Evolutionary conservation across 2,888 invertebrate species (phyloP).

Genomic region (Rhagophthalmus giganteus): DNA sequence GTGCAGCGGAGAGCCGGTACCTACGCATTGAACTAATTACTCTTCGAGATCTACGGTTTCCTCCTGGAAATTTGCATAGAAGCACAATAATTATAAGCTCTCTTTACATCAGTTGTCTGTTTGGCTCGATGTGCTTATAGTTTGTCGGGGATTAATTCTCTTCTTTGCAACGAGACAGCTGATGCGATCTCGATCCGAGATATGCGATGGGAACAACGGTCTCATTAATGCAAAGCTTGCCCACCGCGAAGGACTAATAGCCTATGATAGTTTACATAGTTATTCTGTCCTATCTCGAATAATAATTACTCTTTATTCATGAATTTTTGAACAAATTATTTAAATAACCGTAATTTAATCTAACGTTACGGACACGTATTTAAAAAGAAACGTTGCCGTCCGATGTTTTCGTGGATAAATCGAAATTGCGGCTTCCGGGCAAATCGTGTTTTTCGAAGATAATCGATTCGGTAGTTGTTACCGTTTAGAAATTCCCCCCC

Average conservation of each 20-base stretch:
- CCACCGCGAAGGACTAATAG: conserved; percentile 40
- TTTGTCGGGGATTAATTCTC: conserved; percentile 44
- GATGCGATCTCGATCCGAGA: conserved; percentile 49
- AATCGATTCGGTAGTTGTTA: no score
- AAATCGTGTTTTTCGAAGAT: no score
- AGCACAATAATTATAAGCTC: conserved; percentile 20
- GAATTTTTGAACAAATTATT: conserved; percentile 22
- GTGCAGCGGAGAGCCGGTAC: no score
- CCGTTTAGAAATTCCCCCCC: no score
- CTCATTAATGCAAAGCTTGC: conserved; percentile 49
- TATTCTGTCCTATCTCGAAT: conserved; percentile 17
- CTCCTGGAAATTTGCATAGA: conserved; percentile 15
- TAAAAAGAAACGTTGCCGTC: no score
- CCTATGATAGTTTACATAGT: conserved; percentile 28
- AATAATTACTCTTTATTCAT: conserved; percentile 19
- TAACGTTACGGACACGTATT: no score
- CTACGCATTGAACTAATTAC: conserved; percentile 10
- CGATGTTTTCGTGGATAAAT: no score
- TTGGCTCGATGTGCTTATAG: conserved; percentile 21
- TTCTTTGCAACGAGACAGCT: conserved; percentile 46
- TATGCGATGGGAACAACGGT: conserved; percentile 48
- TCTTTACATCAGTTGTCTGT: conserved; percentile 23
- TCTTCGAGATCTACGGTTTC: conserved; percentile 6
- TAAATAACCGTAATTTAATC: conserved; percentile 11
- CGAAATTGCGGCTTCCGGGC: no score